Evolutionary conservation across 2,888 invertebrate genomes (phyloP).

Genomic region (Molorchus minor): DNA sequence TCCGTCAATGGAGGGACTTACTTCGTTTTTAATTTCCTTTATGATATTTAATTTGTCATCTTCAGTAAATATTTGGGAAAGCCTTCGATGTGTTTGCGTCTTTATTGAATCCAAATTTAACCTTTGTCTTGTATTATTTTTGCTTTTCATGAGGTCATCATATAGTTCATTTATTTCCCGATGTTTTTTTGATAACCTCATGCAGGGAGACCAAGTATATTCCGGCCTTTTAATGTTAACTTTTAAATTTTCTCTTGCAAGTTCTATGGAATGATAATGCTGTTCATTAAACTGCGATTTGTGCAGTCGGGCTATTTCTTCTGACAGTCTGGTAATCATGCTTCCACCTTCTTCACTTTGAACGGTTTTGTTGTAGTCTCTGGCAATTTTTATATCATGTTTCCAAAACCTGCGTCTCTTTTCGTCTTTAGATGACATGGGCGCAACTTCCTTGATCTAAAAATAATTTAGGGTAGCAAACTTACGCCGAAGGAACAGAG

Average conservation of each 20-base stretch:
- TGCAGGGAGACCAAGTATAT: conserved; percentile 54
- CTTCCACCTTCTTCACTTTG: conserved; percentile 53
- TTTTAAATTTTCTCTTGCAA: conserved; percentile 42
- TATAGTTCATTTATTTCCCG: conserved; percentile 18
- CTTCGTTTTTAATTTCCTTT: conserved; percentile 22
- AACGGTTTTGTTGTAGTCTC: conserved; percentile 66
- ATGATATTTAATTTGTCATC: conserved; percentile 29
- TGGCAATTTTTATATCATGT: conserved; percentile 69
- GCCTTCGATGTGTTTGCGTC: conserved; percentile 1
- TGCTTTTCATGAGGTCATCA: conserved; percentile 23
- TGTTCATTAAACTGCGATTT: conserved; percentile 33
- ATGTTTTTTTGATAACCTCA: conserved; percentile 21
- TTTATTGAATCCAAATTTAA: background rate
- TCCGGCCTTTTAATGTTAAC: conserved; percentile 41
- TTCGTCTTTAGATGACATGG: conserved; percentile 64
- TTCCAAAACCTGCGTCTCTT: conserved; percentile 67
- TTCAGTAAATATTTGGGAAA: conserved; percentile 43
- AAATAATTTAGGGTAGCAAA: conserved; percentile 29
- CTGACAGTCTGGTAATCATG: conserved; percentile 51
- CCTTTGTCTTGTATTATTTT: conserved; percentile 1
- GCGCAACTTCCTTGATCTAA: conserved; percentile 71
- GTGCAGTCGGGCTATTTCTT: conserved; percentile 55
- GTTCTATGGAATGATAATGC: conserved; percentile 48
- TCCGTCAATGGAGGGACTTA: conserved; percentile 25
- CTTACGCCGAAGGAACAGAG: too few relatives aligned